Conservation (phyloP, 1,140 invertebrate genomes). For the Drosophila orena region DNA sequence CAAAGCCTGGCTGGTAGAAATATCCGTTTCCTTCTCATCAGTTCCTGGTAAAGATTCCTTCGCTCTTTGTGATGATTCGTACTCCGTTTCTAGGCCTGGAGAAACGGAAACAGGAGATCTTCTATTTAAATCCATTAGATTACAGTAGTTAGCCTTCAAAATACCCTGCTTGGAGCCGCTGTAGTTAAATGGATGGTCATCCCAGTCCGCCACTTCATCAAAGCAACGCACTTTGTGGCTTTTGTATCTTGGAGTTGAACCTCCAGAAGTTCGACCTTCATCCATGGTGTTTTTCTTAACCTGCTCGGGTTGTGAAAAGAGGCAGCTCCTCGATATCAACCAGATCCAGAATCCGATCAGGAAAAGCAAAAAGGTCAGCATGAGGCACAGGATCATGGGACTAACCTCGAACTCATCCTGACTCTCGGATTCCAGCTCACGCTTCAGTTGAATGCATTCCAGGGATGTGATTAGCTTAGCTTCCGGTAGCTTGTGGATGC, state of each 20-base stretch:
- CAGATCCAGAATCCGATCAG: constrained; percentile 38
- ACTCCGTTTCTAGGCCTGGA: not conserved
- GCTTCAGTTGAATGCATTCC: constrained; percentile 28
- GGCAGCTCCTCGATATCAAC: constrained; percentile 38
- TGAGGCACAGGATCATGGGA: constrained; percentile 21
- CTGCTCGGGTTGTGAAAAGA: not conserved
- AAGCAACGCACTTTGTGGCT: too few species aligned
- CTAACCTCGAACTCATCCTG: constrained; percentile 1
- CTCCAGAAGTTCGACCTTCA: not conserved
- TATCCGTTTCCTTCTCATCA: not conserved
- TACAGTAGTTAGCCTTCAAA: not conserved
- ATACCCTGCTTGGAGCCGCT: not conserved
- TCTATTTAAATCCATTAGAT: not conserved
- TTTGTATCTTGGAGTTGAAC: not conserved
- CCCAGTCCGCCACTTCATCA: not conserved
- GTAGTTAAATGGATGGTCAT: not conserved
- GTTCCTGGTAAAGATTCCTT: not conserved
- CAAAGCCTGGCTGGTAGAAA: not conserved
- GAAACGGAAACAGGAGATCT: not conserved
- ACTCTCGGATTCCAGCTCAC: constrained; percentile 10
- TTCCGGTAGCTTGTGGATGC: not conserved
- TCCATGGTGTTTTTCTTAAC: not conserved
- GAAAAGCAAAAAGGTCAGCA: constrained; percentile 33
- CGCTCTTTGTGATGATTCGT: too few species aligned
- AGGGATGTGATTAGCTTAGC: constrained; percentile 18